Conservation (phyloP, 2,113 vertebrate genomes). For the Paramisgurnus dabryanus region DNA sequence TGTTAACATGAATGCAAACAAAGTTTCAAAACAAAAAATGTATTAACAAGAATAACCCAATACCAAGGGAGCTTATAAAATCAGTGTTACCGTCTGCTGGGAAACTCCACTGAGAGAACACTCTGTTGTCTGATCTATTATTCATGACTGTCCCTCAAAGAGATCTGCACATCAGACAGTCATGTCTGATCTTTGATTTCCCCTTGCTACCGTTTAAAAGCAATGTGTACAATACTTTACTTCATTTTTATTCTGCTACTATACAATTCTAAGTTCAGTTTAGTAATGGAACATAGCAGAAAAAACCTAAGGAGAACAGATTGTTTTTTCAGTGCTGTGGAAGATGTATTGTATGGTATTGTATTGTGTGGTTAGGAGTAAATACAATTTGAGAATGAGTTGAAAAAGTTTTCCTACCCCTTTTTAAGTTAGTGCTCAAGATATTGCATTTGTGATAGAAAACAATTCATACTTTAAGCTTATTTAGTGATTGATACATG, state of each 20-base stretch:
- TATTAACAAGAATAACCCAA: not conserved
- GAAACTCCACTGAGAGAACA: constrained; percentile 29
- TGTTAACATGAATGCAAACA: not conserved
- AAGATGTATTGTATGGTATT: not conserved
- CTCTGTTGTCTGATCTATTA: constrained; percentile 51
- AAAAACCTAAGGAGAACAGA: not conserved
- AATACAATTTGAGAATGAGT: not conserved
- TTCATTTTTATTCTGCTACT: not conserved
- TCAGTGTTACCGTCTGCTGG: not conserved
- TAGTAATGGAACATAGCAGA: not conserved
- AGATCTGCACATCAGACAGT: constrained; percentile 44
- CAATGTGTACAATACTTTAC: not conserved
- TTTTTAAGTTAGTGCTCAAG: not conserved
- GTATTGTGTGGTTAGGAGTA: not conserved
- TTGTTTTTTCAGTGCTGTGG: not conserved
- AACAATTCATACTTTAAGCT: too few species aligned
- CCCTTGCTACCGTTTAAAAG: constrained; percentile 20
- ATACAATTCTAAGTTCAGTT: not conserved
- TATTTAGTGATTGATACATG: too few species aligned
- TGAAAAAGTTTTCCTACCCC: not conserved
- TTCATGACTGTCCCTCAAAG: constrained; percentile 53
- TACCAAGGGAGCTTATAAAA: constrained; percentile 18
- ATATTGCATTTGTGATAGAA: too few species aligned
- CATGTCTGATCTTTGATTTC: constrained; percentile 34
- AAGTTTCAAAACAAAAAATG: not conserved